Evolutionary conservation across 1,140 invertebrate species (phyloP).

Genomic region (Trichoplusia ni): DNA sequence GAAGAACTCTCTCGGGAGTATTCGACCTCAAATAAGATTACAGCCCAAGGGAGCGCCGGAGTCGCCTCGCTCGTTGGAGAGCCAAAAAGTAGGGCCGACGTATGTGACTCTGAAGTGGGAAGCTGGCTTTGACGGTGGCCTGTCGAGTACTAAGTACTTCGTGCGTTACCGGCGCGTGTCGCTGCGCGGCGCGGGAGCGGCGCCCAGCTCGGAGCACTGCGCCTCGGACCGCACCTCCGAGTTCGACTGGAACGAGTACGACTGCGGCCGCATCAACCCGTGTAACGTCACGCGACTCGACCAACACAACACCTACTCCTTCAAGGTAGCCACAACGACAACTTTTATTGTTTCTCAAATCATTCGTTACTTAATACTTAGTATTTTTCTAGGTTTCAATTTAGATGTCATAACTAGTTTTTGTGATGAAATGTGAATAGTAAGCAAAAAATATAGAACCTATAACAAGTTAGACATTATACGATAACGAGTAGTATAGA

Average conservation of each 20-base stretch:
- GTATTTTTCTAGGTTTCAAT: no score
- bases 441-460: no score
- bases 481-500: no score
- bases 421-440: no score
- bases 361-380: background rate
- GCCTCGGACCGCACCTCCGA: slow-evolving; percentile 83
- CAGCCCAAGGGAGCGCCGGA: slow-evolving; percentile 93
- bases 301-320: slow-evolving; percentile 91
- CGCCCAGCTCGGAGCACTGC: slow-evolving; percentile 65
- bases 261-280: slow-evolving; percentile 91
- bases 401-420: no score
- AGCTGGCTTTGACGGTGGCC: slow-evolving; percentile 94
- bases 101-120: slow-evolving; percentile 91
- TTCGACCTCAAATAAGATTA: slow-evolving; percentile 89
- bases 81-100: slow-evolving; percentile 87
- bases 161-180: slow-evolving; percentile 87
- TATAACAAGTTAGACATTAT: no score
- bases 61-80: slow-evolving; percentile 86
- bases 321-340: slow-evolving; percentile 85
- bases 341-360: no score
- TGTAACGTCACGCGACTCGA: slow-evolving; percentile 93
- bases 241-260: slow-evolving; percentile 89
- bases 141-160: slow-evolving; percentile 92
- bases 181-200: slow-evolving; percentile 70
- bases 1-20: slow-evolving; percentile 88